A percentile compares a stretch with the other conserved stretches of the same genome.
These are phyloP conservation scores for Epinephelus cyanopodus DNA, from an alignment of 2,113 vertebrate genomes.

Conservation along the genomic window DNA sequence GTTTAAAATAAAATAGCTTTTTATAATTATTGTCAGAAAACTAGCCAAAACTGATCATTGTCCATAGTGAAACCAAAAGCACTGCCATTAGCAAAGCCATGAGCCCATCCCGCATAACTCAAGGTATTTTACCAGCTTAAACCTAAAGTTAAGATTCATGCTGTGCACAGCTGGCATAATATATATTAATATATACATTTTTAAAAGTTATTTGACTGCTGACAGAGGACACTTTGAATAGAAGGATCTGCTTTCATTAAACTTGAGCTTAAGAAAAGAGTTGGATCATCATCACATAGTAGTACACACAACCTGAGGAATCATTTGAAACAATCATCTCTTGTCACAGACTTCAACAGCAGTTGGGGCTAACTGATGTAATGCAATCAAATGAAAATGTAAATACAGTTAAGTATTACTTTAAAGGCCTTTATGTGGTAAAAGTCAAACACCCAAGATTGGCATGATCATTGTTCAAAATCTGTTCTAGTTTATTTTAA, in stretches of 20 bases:
- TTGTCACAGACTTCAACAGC: neutral
- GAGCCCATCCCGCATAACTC: neutral
- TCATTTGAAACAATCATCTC: neutral
- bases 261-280: neutral
- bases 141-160: neutral
- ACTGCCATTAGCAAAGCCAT: neutral
- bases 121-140: neutral
- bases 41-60: neutral
- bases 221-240: neutral
- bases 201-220: neutral
- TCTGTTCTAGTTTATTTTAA: too few species aligned
- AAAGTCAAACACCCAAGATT: neutral
- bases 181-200: neutral
- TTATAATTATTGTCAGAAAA: neutral
- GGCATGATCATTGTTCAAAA: too few species aligned
- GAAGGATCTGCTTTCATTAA: neutral
- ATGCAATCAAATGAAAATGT: neutral
- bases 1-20: neutral
- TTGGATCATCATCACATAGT: neutral
- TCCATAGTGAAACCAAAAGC: neutral
- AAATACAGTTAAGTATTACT: neutral
- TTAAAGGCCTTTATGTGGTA: neutral
- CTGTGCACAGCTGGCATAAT: neutral
- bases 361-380: neutral
- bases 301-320: slow-evolving; percentile 28